Conservation (phyloP, 2,888 invertebrate genomes). For the Schizaphis graminum region DNA sequence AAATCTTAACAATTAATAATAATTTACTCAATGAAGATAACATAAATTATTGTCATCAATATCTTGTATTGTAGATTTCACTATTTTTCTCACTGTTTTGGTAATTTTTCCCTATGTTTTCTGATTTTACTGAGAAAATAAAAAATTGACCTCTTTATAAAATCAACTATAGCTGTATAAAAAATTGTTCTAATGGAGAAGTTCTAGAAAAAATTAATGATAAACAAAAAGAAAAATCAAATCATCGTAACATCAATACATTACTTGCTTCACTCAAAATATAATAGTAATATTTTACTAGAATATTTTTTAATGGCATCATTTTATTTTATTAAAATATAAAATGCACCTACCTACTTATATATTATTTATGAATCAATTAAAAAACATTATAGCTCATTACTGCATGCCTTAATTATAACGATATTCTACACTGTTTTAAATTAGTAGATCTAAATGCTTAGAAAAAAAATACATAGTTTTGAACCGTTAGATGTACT, state of each 20-base stretch:
- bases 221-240: background rate
- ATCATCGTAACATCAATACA: background rate
- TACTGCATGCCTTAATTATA: background rate
- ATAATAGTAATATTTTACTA: background rate
- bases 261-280: background rate
- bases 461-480: background rate
- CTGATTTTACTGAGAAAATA: background rate
- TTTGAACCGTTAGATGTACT: background rate
- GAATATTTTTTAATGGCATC: background rate
- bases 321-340: background rate
- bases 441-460: background rate
- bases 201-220: background rate
- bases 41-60: background rate
- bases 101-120: background rate
- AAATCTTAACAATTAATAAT: background rate
- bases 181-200: background rate
- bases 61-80: background rate
- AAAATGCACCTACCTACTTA: background rate
- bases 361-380: background rate
- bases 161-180: background rate
- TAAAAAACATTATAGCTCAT: background rate
- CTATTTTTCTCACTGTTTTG: background rate
- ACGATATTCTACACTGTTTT: background rate
- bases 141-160: background rate
- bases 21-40: background rate